These are phyloP conservation scores for Pristionchus maxplancki DNA, from an alignment of 2,888 invertebrate genomes.

Conservation along the genomic window DNA sequence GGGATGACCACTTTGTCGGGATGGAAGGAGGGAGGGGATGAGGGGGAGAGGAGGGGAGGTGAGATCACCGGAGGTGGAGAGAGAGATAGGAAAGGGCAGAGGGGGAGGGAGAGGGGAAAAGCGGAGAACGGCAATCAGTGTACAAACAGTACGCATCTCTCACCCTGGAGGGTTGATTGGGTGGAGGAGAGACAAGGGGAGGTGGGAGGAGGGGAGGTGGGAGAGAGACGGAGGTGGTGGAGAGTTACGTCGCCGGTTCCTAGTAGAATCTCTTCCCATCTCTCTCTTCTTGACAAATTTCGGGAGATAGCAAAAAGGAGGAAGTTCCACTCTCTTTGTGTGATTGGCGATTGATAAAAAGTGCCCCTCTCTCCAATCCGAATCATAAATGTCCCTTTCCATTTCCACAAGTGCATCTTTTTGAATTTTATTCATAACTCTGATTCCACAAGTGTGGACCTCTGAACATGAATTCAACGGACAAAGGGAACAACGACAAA, in stretches of 20 bases:
- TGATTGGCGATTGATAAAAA: slow-evolving; percentile 34
- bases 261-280: slow-evolving; percentile 41
- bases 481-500: not conserved
- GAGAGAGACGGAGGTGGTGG: not conserved
- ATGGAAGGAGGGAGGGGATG: not conserved
- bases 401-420: not conserved
- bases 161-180: slow-evolving; percentile 1
- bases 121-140: slow-evolving; percentile 39
- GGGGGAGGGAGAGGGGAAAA: not conserved
- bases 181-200: not conserved
- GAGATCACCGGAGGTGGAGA: slow-evolving; percentile 28
- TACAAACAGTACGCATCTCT: slow-evolving; percentile 45
- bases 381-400: not conserved
- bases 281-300: slow-evolving; percentile 33
- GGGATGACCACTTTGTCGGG: slow-evolving; percentile 31
- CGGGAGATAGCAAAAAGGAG: slow-evolving; percentile 23
- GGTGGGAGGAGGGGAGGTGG: not conserved
- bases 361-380: not conserved
- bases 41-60: slow-evolving; percentile 3
- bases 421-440: slow-evolving; percentile 34
- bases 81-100: not conserved
- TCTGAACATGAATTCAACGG: slow-evolving; percentile 26
- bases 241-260: slow-evolving; percentile 34
- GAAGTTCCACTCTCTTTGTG: slow-evolving; percentile 26
- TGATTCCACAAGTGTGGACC: slow-evolving; percentile 1